phyloP scores from a whole-genome alignment of 2,888 invertebrate genomes.

The Neria commutata region DNA sequence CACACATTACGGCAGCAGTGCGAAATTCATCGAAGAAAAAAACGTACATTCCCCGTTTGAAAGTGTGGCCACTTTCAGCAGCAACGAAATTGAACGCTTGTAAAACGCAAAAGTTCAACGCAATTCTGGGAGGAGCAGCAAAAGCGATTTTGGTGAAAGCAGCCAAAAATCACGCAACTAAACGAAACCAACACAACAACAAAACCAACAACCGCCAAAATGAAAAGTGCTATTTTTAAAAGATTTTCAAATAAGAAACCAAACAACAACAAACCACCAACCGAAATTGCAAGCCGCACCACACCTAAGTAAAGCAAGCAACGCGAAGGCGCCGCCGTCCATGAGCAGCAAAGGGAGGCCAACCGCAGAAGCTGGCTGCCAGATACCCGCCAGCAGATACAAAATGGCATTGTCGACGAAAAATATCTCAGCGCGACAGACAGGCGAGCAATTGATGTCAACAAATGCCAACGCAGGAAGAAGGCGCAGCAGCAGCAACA shows the following conservation, averaged over 20 bases:
- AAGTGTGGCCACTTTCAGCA: slow-evolving; percentile 16
- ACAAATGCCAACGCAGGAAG: not conserved
- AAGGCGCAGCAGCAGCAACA: not conserved
- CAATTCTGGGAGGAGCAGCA: slow-evolving; percentile 4
- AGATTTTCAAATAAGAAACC: slow-evolving; percentile 5
- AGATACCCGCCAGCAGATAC: too few species aligned
- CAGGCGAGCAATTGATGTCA: not conserved
- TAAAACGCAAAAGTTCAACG: slow-evolving; percentile 46
- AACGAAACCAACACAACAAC: slow-evolving; percentile 6
- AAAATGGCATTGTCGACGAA: too few species aligned
- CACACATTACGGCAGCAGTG: too few species aligned
- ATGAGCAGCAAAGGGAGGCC: too few species aligned
- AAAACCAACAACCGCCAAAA: too few species aligned
- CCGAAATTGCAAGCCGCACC: too few species aligned
- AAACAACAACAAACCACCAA: not conserved
- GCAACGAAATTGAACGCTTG: slow-evolving; percentile 4
- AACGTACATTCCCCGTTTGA: too few species aligned
- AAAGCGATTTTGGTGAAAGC: slow-evolving; percentile 36
- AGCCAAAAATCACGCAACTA: slow-evolving; percentile 21
- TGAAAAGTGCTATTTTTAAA: slow-evolving; percentile 32
- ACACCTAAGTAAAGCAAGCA: too few species aligned
- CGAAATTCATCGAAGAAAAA: too few species aligned
- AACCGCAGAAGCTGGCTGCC: too few species aligned
- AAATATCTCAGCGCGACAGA: not conserved
- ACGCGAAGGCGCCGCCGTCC: too few species aligned